Evolutionary conservation across 2,113 vertebrate genomes (phyloP), one percentile per base, ranked within the genome.

Genomic region (Tursiops truncatus): DNA sequence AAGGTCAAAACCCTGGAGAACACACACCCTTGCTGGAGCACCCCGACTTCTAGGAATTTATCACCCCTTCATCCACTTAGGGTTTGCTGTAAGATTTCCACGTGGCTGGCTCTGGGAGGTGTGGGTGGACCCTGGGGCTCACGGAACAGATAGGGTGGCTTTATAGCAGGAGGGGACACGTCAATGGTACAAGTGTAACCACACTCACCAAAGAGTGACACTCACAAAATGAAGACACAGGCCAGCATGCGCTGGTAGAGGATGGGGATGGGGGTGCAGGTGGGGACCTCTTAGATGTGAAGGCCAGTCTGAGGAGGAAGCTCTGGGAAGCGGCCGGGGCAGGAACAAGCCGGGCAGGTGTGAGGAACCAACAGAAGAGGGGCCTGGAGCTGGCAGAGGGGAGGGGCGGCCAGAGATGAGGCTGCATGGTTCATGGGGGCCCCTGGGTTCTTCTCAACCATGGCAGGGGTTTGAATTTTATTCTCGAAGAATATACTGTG

Each of bases 271-370:
- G 58, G 36, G 10, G 17, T 6, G 25, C 12, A 44, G 36, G 25
- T 6, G 47, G 67, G 26, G 58, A 50, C 23, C 44, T 36, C n/a
- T 7, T 4, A 53, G 47, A 28, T 0, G 23, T 0, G 20, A 88
- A 41, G 56, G 41, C 26, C 63, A 2, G 25, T 26, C 36, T 28
- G 13, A 58, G 36, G 56, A 12, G 15, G 26, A 31, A 18, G 73
- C 1, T 56, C 53, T 3, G 5, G 5, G 44, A 47, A 13, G 14
- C 26, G 5, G 36, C 50, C 14, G 0, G n/a, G 26, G 36, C 36
- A 65, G 68, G 36, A 67, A 31, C 53, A 11, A 15, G 56, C 4
- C 0, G 6, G 70, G 33, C 17, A 53, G 73, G 15, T 20, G 4
- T 4, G 15, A 93, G 47, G 53, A 36, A 53, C 44, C 13, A 12